Evolutionary conservation across 1,140 invertebrate species (phyloP), one percentile per base, ranked within the genome.

Genomic region (Sitodiplosis mosellana): DNA sequence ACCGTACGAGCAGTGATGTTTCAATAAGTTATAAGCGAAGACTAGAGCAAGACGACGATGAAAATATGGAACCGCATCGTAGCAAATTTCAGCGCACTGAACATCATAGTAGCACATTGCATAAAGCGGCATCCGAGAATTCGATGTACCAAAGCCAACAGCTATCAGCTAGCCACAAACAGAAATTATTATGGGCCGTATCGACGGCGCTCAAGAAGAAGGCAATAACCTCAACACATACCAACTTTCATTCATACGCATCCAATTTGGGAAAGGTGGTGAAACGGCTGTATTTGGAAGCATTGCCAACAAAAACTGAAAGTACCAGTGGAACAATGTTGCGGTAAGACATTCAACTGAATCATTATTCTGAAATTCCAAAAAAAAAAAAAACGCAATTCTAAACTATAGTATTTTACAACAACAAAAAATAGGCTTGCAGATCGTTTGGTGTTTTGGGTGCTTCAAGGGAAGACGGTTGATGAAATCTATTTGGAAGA

Each of bases 161-260:
- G 10, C 10, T 27, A 27, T 27, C 27, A 27, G 27, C 27, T 27
- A 27, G 27, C 27, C 27, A 27, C 27, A 27, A 27, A 44, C 51
- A 78, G 76, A 80, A 80, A 71, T 59, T 79, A 45, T 57, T 77
- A 20, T 80, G 75, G 75, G 75, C 76, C 0, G 73, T 78, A 8
- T 72, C 74, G 2, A 70, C 76, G 54, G 72, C 75, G 5, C 54
- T 80, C 46, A 63, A 73, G 53, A 59, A 64, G 21, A 69, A 70
- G 55, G 73, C 74, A 43, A 72, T 79, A 36, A 67, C 61, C 0
- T 65, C 70, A 50, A 64, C 57, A 34, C 74, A 78, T 60, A 68
- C 71, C 11, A 58, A 69, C 48, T 79, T 77, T 56, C 76, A 76
- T 48, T 61, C 72, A 33, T 75, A 69, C 50, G 75, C 74, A 1